phyloP scores from a whole-genome alignment of 2,888 invertebrate species.

The Cheilosia urbana region DNA sequence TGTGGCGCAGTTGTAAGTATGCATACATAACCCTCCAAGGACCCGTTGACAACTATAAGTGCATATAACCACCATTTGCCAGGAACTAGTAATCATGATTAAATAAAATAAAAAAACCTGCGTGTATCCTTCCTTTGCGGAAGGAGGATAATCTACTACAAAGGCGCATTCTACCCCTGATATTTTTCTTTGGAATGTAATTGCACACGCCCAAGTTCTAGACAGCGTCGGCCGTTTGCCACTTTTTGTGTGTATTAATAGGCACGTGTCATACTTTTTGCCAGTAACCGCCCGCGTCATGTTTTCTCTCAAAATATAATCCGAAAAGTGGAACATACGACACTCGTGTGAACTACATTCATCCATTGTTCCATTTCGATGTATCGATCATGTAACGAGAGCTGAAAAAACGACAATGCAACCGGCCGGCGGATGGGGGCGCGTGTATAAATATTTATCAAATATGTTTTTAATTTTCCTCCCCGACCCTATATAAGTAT shows the following conservation, averaged over 20 bases:
- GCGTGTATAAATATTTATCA: slow-evolving; percentile 62
- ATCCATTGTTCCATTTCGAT: slow-evolving; percentile 47
- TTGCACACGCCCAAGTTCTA: slow-evolving; percentile 61
- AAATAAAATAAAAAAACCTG: slow-evolving; percentile 18
- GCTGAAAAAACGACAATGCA: slow-evolving; percentile 29
- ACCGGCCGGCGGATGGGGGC: slow-evolving; percentile 24
- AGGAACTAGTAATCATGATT: slow-evolving; percentile 38
- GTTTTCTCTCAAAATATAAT: slow-evolving; percentile 60
- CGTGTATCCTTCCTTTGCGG: slow-evolving; percentile 35
- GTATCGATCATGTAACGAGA: slow-evolving; percentile 68
- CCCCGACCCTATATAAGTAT: slow-evolving; percentile 31
- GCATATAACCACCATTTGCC: slow-evolving; percentile 31
- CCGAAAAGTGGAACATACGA: slow-evolving; percentile 64
- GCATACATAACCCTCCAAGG: slow-evolving; percentile 8
- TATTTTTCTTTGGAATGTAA: slow-evolving; percentile 15
- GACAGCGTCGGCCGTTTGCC: slow-evolving; percentile 53
- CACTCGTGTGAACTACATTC: slow-evolving; percentile 71
- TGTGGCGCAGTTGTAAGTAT: slow-evolving; percentile 23
- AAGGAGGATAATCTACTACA: slow-evolving; percentile 42
- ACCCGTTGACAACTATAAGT: slow-evolving; percentile 42
- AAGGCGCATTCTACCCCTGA: background rate
- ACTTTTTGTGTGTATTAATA: slow-evolving; percentile 63
- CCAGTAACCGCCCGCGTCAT: slow-evolving; percentile 57
- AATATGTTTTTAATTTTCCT: slow-evolving; percentile 69
- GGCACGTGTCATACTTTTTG: slow-evolving; percentile 62